phyloP scores from a whole-genome alignment of 2,797 vertebrate species.

The Lateolabrax maculatus region DNA sequence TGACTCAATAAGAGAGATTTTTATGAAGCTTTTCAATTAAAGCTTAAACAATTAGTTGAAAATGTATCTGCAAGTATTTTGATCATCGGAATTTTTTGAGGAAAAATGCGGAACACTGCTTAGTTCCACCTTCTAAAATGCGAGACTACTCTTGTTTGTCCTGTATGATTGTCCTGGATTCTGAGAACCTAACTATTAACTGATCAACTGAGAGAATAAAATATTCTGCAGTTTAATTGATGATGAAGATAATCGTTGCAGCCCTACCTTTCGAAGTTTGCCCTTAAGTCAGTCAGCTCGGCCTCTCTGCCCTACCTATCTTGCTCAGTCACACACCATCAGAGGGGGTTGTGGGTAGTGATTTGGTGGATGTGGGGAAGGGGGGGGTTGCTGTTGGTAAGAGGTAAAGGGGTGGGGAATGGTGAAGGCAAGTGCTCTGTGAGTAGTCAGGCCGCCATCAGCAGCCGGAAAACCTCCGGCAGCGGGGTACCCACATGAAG shows the following conservation, averaged over 20 bases:
- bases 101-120: too few relatives aligned
- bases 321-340: conserved; percentile 55
- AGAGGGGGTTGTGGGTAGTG: conserved; percentile 61
- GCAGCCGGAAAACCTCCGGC: conserved; percentile 59
- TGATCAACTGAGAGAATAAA: background rate
- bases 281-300: background rate
- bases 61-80: too few relatives aligned
- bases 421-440: conserved; percentile 81
- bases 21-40: background rate
- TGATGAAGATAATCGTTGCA: background rate
- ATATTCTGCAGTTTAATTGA: background rate
- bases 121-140: too few relatives aligned
- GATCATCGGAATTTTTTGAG: too few relatives aligned
- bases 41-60: background rate
- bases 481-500: conserved; percentile 66
- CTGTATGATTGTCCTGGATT: background rate
- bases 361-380: conserved; percentile 54
- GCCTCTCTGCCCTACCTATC: background rate
- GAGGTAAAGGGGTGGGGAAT: conserved; percentile 52
- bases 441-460: conserved; percentile 77
- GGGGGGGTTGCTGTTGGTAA: conserved; percentile 50
- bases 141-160: too few relatives aligned
- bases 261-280: background rate
- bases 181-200: background rate
- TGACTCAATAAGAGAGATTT: background rate